phyloP scores from a whole-genome alignment of 2,797 vertebrate species.

The Strix occidentalis region DNA sequence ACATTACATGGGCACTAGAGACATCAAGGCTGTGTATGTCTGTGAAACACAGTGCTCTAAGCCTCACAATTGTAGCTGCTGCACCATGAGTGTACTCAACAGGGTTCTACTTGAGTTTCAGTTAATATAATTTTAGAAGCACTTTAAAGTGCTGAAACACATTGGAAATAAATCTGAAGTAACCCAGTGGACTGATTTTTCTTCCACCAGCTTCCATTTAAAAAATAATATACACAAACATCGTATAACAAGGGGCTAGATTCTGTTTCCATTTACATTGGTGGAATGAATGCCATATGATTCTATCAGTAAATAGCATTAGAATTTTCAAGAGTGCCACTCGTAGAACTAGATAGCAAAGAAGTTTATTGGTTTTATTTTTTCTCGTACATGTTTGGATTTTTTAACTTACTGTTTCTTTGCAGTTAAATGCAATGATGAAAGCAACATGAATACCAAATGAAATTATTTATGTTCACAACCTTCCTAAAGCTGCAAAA shows the following conservation, averaged over 20 bases:
- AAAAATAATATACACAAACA: background rate
- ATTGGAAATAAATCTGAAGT: conserved; percentile 37
- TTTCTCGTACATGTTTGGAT: background rate
- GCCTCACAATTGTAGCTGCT: background rate
- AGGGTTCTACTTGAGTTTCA: conserved; percentile 41
- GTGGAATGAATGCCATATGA: background rate
- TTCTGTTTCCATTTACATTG: background rate
- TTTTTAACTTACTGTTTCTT: background rate
- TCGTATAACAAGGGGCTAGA: background rate
- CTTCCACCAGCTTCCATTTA: conserved; percentile 24
- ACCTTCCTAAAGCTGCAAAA: background rate
- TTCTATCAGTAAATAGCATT: background rate
- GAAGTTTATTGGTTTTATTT: background rate
- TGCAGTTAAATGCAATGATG: background rate
- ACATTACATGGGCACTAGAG: background rate
- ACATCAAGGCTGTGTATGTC: background rate
- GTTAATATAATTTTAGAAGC: conserved; percentile 45
- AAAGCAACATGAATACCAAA: conserved; percentile 22
- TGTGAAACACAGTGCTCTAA: background rate
- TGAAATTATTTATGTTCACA: conserved; percentile 6
- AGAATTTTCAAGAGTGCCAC: background rate
- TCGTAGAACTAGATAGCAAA: background rate
- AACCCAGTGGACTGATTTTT: conserved; percentile 16
- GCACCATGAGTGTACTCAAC: background rate
- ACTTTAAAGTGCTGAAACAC: conserved; percentile 16